Evolutionary conservation across 2,888 invertebrate genomes (phyloP).

Genomic region (Hipparchia sbordonii): DNA sequence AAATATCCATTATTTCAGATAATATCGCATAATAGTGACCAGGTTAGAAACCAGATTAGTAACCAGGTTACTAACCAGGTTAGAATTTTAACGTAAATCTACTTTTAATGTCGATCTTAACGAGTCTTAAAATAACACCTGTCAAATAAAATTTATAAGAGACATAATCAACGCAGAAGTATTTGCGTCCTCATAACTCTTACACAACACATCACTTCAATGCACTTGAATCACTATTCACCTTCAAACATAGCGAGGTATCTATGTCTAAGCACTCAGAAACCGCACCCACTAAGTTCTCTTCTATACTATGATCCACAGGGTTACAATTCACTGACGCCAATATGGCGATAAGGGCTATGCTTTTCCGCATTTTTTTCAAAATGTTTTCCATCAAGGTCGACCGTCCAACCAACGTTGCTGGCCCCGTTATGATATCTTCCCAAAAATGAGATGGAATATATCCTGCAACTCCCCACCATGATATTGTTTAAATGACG

Average conservation of each 20-base stretch:
- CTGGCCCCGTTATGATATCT: slow-evolving; percentile 75
- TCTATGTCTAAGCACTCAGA: slow-evolving; percentile 84
- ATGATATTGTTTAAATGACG: slow-evolving; percentile 64
- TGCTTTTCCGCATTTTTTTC: slow-evolving; percentile 66
- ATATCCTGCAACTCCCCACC: slow-evolving; percentile 76
- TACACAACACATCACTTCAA: slow-evolving; percentile 48
- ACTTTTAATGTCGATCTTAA: no score
- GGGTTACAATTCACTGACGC: slow-evolving; percentile 68
- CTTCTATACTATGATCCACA: slow-evolving; percentile 69
- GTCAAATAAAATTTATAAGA: not conserved
- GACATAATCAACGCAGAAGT: not conserved
- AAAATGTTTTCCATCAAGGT: slow-evolving; percentile 44
- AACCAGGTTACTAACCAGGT: no score
- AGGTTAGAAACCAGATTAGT: no score
- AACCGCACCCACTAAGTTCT: slow-evolving; percentile 72
- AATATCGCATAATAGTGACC: no score
- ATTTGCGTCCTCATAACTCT: not conserved
- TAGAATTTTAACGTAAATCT: no score
- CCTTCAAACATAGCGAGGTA: slow-evolving; percentile 85
- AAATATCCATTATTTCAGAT: no score
- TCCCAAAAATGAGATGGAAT: slow-evolving; percentile 76
- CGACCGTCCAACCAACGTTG: slow-evolving; percentile 62
- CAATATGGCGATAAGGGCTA: slow-evolving; percentile 66
- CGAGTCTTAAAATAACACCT: not conserved
- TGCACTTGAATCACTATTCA: slow-evolving; percentile 59